Evolutionary conservation across 2,888 invertebrate species (phyloP), one percentile per base, ranked within the genome.

Genomic region (Eremobia ochroleuca): DNA sequence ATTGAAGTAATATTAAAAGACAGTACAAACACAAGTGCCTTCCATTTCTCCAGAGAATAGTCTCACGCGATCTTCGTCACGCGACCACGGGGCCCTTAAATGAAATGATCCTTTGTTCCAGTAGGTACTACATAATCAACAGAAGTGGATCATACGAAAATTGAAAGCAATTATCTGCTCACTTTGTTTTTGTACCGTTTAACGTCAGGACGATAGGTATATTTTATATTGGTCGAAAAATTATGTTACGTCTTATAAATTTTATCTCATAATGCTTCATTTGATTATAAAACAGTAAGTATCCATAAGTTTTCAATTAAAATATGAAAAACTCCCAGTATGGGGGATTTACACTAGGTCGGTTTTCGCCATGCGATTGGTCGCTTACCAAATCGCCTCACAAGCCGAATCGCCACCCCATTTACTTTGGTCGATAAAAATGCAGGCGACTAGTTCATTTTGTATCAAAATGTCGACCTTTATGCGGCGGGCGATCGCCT

Each of bases 111-210:
- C 81, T 81, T 86, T 86, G 84, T 84, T 77, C 82, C 65, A 82
- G 49, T 58, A 69, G 11, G 34, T 15, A 78, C 43, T 43, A 78
- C n/a, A 77, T 76, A 88, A 88, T 88, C 85, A 88, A 88, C 69
- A 80, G 79, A 69, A 88, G 87, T 87, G 88, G 87, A 78, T 82
- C 81, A 82, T 86, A 85, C 37, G 76, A 85, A 83, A 87, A 88
- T 87, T 88, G 81, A 76, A 82, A 81, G 82, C 79, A 85, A 83
- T 82, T 88, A 82, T 46, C 52, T 73, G 77, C 61, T 71, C 74
- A 81, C 76, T 68, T 69, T 65, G 52, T 73, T 81, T 58, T 62
- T 72, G 34, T 67, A 52, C 49, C 52, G 21, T 55, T 72, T 58
- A 40, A 59, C 25, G 40, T 67, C 43, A 73, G 43, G 55, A 46